Evolutionary conservation across 2,888 invertebrate species (phyloP).

Genomic region (Electrophaes corylata): DNA sequence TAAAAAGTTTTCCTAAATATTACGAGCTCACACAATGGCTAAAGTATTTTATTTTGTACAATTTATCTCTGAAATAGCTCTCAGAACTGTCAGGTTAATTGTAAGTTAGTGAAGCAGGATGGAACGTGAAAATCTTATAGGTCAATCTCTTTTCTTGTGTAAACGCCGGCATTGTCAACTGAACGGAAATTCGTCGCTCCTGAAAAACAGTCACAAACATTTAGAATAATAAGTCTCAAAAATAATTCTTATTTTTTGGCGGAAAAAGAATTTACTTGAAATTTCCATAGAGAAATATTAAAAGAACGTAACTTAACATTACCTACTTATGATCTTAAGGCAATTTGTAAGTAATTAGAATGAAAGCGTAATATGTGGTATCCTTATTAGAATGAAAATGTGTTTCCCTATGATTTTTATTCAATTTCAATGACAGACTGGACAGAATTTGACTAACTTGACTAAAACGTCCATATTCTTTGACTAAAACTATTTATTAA

Average conservation of each 20-base stretch:
- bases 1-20: neutral
- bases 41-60: neutral
- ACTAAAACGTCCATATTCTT: too few relatives aligned
- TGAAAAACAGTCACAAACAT: neutral
- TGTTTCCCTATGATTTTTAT: too few relatives aligned
- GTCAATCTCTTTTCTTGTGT: neutral
- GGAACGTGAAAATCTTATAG: neutral
- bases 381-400: too few relatives aligned
- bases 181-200: neutral
- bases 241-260: neutral
- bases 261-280: neutral
- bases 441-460: too few relatives aligned
- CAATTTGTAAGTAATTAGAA: too few relatives aligned
- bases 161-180: neutral
- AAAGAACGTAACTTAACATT: too few relatives aligned
- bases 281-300: too few relatives aligned
- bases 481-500: too few relatives aligned
- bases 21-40: neutral
- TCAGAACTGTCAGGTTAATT: conserved; percentile 5
- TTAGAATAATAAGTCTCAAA: neutral
- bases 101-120: conserved; percentile 1
- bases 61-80: conserved; percentile 2
- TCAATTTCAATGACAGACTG: too few relatives aligned
- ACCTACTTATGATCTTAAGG: too few relatives aligned
- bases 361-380: too few relatives aligned